Evolutionary conservation across 1,140 invertebrate genomes (phyloP), one percentile per base, ranked within the genome.

Genomic region (Grapholita molesta): DNA sequence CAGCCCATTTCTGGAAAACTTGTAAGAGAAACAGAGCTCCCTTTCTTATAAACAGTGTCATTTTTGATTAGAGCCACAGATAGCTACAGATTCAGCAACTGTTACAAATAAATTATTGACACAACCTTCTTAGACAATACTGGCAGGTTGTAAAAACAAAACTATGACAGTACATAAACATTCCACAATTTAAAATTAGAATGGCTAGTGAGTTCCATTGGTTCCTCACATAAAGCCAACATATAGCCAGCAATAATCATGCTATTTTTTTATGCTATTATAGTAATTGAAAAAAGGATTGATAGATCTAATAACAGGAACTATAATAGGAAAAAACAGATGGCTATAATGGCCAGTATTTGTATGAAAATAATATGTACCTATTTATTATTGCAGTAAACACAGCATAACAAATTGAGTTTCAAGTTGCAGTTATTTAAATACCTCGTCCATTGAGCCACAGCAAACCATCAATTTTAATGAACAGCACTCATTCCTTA

Each of bases 401-500:
- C 18, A 48, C n/a, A 48, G 21, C 18, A 48, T 15, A 32, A 61
- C 25, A 15, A 61, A 61, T 61, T 15, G 3, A 61, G 25, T 30
- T 12, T 6, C 25, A 48, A 28, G 53, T 23, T 57, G 0, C 23
- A 57, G 18, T n/a, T 38, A 38, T 38, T 38, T 38, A 4, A 38
- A 38, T 15, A 38, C 35, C n/a, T 61, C 30, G 6, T 61, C n/a
- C 25, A 61, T 18, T 28, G n/a, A 28, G 28, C 25, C 55, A 61
- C n/a, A 32, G 25, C 55, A 61, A 30, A 61, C 8, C 25, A 30
- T 57, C 12, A 57, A 52, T 7, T 25, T 61, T 61, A 61, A 61
- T 61, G 25, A 18, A n/a, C n/a, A n/a, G 25, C n/a, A 61, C 55
- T 61, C 55, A 61, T 61, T 30, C 24, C 24, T 57, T 57, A 28